A percentile compares a stretch with the other conserved stretches of the same genome.
Evolutionary conservation across 2,888 invertebrate genomes (phyloP).

Genomic region (Coleophora flavipennella): DNA sequence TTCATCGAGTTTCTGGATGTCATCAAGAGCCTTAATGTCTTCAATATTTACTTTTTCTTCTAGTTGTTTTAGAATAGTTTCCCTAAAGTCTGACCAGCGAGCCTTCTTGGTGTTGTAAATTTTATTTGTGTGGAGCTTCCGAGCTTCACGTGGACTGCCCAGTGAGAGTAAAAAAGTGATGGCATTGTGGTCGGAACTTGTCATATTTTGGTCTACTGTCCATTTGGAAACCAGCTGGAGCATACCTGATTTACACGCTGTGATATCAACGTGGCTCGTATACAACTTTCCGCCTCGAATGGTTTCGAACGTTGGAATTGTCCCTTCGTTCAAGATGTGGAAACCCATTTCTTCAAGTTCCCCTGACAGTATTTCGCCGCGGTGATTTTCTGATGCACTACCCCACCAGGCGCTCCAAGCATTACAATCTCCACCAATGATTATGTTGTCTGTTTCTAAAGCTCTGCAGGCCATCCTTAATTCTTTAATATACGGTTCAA

Average conservation of each 20-base stretch:
- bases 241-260: constrained; percentile 14
- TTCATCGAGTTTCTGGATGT: not conserved
- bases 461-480: not conserved
- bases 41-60: too few species aligned
- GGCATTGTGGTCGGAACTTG: not conserved
- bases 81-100: not conserved
- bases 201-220: too few species aligned
- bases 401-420: constrained; percentile 18
- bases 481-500: constrained; percentile 8
- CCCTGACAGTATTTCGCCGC: constrained; percentile 10
- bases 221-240: constrained; percentile 1
- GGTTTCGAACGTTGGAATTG: constrained; percentile 19
- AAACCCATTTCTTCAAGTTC: constrained; percentile 10
- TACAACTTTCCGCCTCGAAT: constrained; percentile 9
- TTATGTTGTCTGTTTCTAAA: not conserved
- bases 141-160: not conserved
- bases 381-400: constrained; percentile 3
- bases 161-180: not conserved
- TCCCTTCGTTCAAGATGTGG: constrained; percentile 18
- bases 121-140: not conserved
- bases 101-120: not conserved
- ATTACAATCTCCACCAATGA: constrained; percentile 14
- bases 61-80: not conserved
- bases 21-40: too few species aligned
- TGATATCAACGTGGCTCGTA: constrained; percentile 18